phyloP scores from a whole-genome alignment of 2,888 invertebrate species.

The Pyrochroa serraticornis region DNA sequence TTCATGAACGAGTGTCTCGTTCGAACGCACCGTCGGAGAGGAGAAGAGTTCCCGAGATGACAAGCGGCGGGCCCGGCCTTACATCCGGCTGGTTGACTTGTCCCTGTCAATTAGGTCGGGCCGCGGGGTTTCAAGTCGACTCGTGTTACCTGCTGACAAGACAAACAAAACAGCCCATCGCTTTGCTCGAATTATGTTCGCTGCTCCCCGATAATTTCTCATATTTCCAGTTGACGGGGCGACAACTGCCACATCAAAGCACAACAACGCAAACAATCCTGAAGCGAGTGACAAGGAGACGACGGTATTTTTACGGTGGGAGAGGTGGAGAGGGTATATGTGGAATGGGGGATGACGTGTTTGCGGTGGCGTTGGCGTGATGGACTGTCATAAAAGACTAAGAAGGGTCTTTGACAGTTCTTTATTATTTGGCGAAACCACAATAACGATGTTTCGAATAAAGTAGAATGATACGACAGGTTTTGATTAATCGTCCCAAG shows the following conservation, averaged over 20 bases:
- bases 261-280: conserved; percentile 11
- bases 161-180: conserved; percentile 52
- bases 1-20: conserved; percentile 41
- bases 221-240: conserved; percentile 41
- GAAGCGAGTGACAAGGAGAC: conserved; percentile 3
- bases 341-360: too few species aligned
- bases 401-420: too few species aligned
- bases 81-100: conserved; percentile 58
- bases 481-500: too few species aligned
- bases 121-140: conserved; percentile 51
- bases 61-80: conserved; percentile 51
- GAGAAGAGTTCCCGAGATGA: conserved; percentile 46
- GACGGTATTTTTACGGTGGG: background rate
- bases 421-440: too few species aligned
- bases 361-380: too few species aligned
- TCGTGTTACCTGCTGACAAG: conserved; percentile 54
- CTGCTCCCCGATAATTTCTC: conserved; percentile 48
- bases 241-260: conserved; percentile 35
- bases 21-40: conserved; percentile 23
- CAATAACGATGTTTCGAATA: too few species aligned
- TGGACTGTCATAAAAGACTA: too few species aligned
- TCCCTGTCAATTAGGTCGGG: conserved; percentile 57
- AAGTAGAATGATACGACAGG: too few species aligned
- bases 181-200: conserved; percentile 46
- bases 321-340: too few species aligned